These are phyloP conservation scores for Chrysotoxum bicinctum DNA, from an alignment of 2,888 invertebrate species.

Conservation along the genomic window DNA sequence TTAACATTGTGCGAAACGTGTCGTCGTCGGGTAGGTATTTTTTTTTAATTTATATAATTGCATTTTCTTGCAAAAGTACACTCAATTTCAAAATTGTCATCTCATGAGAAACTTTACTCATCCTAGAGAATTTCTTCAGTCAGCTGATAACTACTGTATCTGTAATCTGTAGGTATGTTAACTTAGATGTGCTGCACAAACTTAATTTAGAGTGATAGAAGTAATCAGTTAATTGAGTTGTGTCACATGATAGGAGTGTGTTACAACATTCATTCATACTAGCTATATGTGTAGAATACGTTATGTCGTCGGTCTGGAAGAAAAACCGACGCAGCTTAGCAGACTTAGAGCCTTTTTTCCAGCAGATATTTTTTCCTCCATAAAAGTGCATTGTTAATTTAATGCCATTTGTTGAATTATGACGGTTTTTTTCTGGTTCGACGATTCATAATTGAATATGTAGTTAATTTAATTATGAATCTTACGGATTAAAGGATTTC, in stretches of 20 bases:
- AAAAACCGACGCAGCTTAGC: not conserved
- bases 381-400: too few relatives aligned
- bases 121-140: not conserved
- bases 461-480: too few relatives aligned
- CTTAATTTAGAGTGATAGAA: conserved; percentile 12
- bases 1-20: not conserved
- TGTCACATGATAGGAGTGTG: conserved; percentile 22
- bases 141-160: not conserved
- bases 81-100: conserved; percentile 49
- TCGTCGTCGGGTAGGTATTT: not conserved
- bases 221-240: conserved; percentile 58
- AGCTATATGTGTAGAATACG: not conserved
- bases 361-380: too few relatives aligned
- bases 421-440: too few relatives aligned
- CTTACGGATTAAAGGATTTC: too few relatives aligned
- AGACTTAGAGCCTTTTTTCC: not conserved
- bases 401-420: too few relatives aligned
- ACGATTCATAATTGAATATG: too few relatives aligned
- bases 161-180: not conserved
- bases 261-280: not conserved
- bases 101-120: conserved; percentile 17
- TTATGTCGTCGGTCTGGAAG: not conserved
- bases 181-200: not conserved
- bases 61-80: conserved; percentile 25
- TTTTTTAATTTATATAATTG: conserved; percentile 52